phyloP scores from a whole-genome alignment of 2,797 vertebrate genomes.

The Neosilurus hyrtlii region DNA sequence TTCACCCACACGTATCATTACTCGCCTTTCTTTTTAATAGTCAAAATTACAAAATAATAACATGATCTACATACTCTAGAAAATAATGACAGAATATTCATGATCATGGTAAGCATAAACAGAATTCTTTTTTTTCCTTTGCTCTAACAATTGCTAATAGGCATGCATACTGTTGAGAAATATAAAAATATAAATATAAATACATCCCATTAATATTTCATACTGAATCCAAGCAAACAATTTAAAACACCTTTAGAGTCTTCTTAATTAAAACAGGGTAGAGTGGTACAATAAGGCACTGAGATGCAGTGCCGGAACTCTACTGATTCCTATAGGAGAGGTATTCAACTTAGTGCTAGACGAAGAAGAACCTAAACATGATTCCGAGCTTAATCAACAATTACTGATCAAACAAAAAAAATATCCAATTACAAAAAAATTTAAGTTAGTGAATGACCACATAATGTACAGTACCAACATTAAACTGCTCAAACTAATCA shows the following conservation, averaged over 20 bases:
- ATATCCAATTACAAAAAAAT: constrained; percentile 51
- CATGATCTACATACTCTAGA: constrained; percentile 79
- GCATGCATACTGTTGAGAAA: constrained; percentile 84
- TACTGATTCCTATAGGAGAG: constrained; percentile 76
- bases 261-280: constrained; percentile 78
- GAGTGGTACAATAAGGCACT: constrained; percentile 81
- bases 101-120: constrained; percentile 76
- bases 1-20: constrained; percentile 60
- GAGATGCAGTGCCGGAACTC: constrained; percentile 79
- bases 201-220: constrained; percentile 80
- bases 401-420: constrained; percentile 51
- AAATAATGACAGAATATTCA: constrained; percentile 75
- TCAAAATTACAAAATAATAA: constrained; percentile 84
- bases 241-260: constrained; percentile 77
- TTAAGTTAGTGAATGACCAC: constrained; percentile 63
- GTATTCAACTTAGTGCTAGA: constrained; percentile 73
- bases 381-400: constrained; percentile 43
- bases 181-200: constrained; percentile 88
- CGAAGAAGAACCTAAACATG: constrained; percentile 58
- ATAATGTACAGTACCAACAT: constrained; percentile 67
- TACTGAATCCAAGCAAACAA: constrained; percentile 77
- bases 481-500: constrained; percentile 64
- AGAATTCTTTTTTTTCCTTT: constrained; percentile 60
- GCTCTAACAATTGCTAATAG: constrained; percentile 74
- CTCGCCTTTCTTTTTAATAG: constrained; percentile 77